Evolutionary conservation across 1,140 invertebrate species (phyloP).

Genomic region (Penaeus indicus): DNA sequence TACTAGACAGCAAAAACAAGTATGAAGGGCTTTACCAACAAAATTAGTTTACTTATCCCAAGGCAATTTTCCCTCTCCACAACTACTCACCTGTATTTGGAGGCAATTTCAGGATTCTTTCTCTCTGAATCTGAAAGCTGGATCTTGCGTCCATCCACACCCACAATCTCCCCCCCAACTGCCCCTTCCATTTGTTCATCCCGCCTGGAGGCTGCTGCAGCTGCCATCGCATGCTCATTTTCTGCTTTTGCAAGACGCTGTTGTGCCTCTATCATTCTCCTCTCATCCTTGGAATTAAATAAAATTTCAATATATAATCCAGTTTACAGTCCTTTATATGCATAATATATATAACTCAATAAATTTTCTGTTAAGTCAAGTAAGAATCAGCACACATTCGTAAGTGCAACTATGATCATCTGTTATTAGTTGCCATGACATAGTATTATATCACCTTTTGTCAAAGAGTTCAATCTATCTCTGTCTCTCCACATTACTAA

Average conservation of each 20-base stretch:
- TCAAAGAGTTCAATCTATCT: too few relatives aligned
- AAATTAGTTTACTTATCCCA: too few relatives aligned
- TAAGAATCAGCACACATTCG: too few relatives aligned
- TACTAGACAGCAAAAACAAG: too few relatives aligned
- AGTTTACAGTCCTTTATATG: background rate
- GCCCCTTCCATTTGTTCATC: constrained; percentile 21
- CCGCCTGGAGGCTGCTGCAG: background rate
- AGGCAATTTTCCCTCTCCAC: background rate
- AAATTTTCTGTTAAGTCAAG: background rate
- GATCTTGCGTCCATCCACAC: constrained; percentile 47
- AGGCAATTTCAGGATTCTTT: constrained; percentile 48
- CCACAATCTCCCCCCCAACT: constrained; percentile 41
- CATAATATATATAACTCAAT: background rate
- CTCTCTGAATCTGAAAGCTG: constrained; percentile 51
- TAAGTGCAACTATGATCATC: too few relatives aligned
- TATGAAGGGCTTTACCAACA: too few relatives aligned
- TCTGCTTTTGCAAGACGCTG: constrained; percentile 26
- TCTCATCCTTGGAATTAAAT: background rate
- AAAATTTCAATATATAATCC: background rate
- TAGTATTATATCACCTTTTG: too few relatives aligned
- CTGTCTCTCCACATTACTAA: background rate
- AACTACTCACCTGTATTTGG: constrained; percentile 52
- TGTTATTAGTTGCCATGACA: too few relatives aligned
- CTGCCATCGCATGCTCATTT: background rate
- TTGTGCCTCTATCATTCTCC: background rate